These are phyloP conservation scores for Cordilura impudica DNA, from an alignment of 2,888 invertebrate genomes.

Conservation along the genomic window DNA sequence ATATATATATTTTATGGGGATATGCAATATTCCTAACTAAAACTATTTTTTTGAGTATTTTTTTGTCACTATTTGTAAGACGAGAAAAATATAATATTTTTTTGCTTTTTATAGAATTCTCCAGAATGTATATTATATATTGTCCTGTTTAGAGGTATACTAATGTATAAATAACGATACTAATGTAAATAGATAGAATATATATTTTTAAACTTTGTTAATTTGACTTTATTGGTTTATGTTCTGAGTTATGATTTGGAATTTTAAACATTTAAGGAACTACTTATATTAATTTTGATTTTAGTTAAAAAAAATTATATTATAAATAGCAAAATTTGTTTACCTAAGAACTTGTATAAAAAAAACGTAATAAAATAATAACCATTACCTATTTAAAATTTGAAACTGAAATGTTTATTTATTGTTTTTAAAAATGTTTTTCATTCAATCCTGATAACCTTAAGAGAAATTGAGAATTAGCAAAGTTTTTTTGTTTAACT, in stretches of 20 bases:
- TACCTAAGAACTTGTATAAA: too few species aligned
- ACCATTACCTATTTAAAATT: too few species aligned
- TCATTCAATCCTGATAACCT: too few species aligned
- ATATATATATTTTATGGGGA: not conserved
- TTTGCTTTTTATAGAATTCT: slow-evolving; percentile 14
- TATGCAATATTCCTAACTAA: slow-evolving; percentile 37
- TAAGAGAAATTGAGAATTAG: too few species aligned
- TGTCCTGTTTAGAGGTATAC: slow-evolving; percentile 61
- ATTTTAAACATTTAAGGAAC: too few species aligned
- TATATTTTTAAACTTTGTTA: slow-evolving; percentile 12
- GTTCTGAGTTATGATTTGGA: not conserved
- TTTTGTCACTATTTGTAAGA: slow-evolving; percentile 12
- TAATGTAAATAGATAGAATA: not conserved
- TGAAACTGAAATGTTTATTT: too few species aligned
- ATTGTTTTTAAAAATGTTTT: too few species aligned
- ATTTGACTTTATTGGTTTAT: slow-evolving; percentile 17
- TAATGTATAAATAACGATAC: slow-evolving; percentile 11
- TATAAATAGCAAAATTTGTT: too few species aligned
- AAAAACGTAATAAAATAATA: too few species aligned
- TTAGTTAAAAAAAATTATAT: too few species aligned
- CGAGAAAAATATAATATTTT: slow-evolving; percentile 25
- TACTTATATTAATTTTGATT: too few species aligned
- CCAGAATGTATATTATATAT: slow-evolving; percentile 47
- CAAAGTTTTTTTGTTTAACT: too few species aligned
- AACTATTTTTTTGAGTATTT: not conserved